Evolutionary conservation across 1,140 invertebrate species (phyloP), one percentile per base, ranked within the genome.

Genomic region (Ruditapes philippinarum): DNA sequence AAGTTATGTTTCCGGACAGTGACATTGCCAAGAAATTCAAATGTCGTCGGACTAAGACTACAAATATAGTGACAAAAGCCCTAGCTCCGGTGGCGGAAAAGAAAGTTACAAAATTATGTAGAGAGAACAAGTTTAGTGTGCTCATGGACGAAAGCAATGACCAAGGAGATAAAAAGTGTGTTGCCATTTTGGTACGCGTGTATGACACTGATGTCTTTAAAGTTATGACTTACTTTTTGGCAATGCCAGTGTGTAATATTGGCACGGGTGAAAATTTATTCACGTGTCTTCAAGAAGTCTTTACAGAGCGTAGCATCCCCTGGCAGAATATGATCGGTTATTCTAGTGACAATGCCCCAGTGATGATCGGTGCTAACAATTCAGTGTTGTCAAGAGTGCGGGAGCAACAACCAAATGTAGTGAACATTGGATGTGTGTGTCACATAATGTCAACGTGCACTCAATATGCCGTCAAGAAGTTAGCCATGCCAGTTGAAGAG

Each of bases 41-140:
- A 31, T 45, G 89, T n/a, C 40, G 45, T 19, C 28, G 68, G 5
- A 91, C 81, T n/a, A 91, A 91, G 60, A 74, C 70, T 2, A 84
- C 89, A 40, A 78, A 84, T 42, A 89, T 91, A 22, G 42, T 91
- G 31, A 89, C 81, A 4, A 84, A 89, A 5, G 89, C 86, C 4
- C 17, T 91, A 0, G 86, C 65, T 4, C 80, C 86, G 9, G n/a
- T n/a, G 28, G n/a, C 36, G 11, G 42, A 73, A 1, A 28, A 45
- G 31, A 19, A 80, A 38, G 84, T 88, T 2, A 54, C 14, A 0
- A 36, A 60, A 14, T 33, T 88, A 7, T 82, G 60, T 40, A 62
- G 45, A 0, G n/a, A 49, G 7, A 57, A 78, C 22, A 33, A 57
- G 38, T 88, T 88, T 42, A 54, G 42, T 38, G 12, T 82, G 0